These are phyloP conservation scores for Atta colombica DNA, from an alignment of 1,140 invertebrate species.

Conservation along the genomic window DNA sequence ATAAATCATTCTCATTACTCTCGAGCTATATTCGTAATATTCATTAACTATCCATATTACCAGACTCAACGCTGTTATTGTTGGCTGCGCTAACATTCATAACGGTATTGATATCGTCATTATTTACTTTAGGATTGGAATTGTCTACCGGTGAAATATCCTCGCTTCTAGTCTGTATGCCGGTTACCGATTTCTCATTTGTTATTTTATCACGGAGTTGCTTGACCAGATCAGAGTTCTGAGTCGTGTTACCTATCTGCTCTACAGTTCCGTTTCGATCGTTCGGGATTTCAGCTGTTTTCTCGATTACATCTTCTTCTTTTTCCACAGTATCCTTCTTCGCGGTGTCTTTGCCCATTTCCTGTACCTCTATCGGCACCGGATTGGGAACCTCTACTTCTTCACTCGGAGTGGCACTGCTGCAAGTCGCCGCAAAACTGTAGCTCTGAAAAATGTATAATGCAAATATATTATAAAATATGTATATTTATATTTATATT, in stretches of 20 bases:
- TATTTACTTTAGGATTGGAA: constrained; percentile 36
- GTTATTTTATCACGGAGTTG: background rate
- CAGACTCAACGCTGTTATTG: constrained; percentile 3
- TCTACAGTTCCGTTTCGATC: constrained; percentile 26
- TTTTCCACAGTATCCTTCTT: constrained; percentile 12
- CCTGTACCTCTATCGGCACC: constrained; percentile 65
- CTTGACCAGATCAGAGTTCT: background rate
- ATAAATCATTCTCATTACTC: background rate
- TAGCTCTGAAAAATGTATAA: constrained; percentile 76
- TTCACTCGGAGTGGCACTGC: constrained; percentile 75
- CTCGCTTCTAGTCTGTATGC: constrained; percentile 9
- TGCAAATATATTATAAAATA: background rate
- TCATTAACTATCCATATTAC: constrained; percentile 33
- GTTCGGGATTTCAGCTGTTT: constrained; percentile 15
- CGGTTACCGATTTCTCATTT: background rate
- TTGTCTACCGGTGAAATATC: constrained; percentile 44
- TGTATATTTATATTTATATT: background rate
- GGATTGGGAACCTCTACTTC: constrained; percentile 71
- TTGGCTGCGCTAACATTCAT: background rate
- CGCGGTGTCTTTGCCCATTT: constrained; percentile 25
- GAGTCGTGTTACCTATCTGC: constrained; percentile 26
- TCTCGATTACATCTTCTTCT: background rate
- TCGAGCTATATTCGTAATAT: background rate
- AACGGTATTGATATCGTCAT: constrained; percentile 11
- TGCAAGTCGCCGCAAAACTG: constrained; percentile 78